These are phyloP conservation scores for Sparidentex hasta DNA, from an alignment of 2,797 vertebrate genomes.

Conservation along the genomic window DNA sequence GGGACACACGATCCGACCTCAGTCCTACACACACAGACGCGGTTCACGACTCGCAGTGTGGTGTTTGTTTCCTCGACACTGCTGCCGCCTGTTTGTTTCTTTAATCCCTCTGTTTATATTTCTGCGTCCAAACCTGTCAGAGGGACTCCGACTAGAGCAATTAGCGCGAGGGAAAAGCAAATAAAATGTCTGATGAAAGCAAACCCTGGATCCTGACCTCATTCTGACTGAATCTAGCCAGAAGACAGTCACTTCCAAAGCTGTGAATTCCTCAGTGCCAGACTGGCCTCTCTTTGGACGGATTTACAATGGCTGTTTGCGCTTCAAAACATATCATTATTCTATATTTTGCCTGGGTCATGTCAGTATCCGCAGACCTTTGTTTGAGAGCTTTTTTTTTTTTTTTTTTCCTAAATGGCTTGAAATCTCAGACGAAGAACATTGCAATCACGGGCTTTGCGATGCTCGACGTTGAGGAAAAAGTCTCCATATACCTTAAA, in stretches of 20 bases:
- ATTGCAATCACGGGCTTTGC: slow-evolving; percentile 47
- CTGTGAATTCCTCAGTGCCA: slow-evolving; percentile 77
- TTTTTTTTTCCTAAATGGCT: slow-evolving; percentile 8
- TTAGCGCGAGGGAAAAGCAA: slow-evolving; percentile 73
- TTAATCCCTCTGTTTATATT: slow-evolving; percentile 77
- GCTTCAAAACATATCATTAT: slow-evolving; percentile 78
- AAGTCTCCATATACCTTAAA: slow-evolving; percentile 10
- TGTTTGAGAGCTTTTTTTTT: slow-evolving; percentile 52
- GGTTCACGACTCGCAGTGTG: slow-evolving; percentile 53
- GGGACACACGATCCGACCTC: slow-evolving; percentile 19
- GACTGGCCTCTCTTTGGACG: slow-evolving; percentile 58
- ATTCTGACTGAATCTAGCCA: slow-evolving; percentile 53
- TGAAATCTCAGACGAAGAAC: slow-evolving; percentile 42
- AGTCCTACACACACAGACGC: slow-evolving; percentile 9
- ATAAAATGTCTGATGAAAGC: slow-evolving; percentile 78
- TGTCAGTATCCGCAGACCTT: slow-evolving; percentile 58
- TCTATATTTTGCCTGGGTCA: slow-evolving; percentile 75
- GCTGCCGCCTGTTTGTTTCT: slow-evolving; percentile 71
- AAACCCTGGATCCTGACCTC: slow-evolving; percentile 67
- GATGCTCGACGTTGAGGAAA: slow-evolving; percentile 29
- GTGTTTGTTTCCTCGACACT: slow-evolving; percentile 59
- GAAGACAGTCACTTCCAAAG: slow-evolving; percentile 57
- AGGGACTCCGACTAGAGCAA: slow-evolving; percentile 62
- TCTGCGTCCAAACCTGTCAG: slow-evolving; percentile 71
- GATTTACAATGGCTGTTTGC: slow-evolving; percentile 78